phyloP scores from a whole-genome alignment of 2,888 invertebrate genomes.

The Brenthis ino region DNA sequence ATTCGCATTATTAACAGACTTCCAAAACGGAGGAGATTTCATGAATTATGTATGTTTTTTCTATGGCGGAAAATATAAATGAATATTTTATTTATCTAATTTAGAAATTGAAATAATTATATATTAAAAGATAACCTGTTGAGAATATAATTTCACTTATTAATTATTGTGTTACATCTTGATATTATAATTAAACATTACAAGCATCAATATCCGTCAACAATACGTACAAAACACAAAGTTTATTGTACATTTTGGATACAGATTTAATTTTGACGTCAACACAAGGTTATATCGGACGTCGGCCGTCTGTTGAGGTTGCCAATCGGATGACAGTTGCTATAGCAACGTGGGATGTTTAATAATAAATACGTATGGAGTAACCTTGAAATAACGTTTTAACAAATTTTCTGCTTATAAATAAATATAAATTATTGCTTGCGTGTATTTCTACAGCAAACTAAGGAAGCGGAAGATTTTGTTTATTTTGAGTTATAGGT shows the following conservation, averaged over 20 bases:
- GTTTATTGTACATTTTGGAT: background rate
- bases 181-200: background rate
- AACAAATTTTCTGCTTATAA: too few relatives aligned
- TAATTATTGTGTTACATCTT: background rate
- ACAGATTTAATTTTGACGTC: slow-evolving; percentile 14
- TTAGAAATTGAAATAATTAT: too few relatives aligned
- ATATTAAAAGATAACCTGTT: background rate
- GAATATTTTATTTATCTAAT: too few relatives aligned
- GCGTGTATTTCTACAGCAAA: too few relatives aligned
- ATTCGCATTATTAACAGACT: too few relatives aligned
- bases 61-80: too few relatives aligned
- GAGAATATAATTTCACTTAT: background rate
- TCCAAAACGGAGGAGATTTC: too few relatives aligned
- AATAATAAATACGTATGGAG: slow-evolving; percentile 32
- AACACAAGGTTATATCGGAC: slow-evolving; percentile 8
- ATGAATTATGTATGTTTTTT: too few relatives aligned
- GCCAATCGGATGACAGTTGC: slow-evolving; percentile 24
- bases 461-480: background rate
- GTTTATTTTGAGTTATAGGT: background rate
- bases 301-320: background rate
- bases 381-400: slow-evolving; percentile 39
- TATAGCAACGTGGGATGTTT: slow-evolving; percentile 31
- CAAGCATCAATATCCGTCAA: background rate
- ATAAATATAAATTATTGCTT: too few relatives aligned
- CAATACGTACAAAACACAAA: background rate